These are phyloP conservation scores for Argyra leucocephala DNA, from an alignment of 2,888 invertebrate genomes.

Conservation along the genomic window DNA sequence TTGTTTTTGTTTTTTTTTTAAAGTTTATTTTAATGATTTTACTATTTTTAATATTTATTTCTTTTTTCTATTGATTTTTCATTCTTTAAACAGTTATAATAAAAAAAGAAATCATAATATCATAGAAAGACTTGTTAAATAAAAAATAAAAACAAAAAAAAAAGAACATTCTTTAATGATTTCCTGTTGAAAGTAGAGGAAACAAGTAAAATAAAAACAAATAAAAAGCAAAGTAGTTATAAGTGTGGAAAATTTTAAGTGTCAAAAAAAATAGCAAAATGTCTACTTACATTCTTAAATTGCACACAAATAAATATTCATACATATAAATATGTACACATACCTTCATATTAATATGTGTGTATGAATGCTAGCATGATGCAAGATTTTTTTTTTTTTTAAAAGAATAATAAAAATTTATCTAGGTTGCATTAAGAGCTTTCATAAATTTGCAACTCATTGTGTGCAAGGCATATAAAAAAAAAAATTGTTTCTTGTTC, in stretches of 20 bases:
- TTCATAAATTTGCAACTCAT: conserved; percentile 4
- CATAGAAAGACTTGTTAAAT: background rate
- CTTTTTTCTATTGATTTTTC: background rate
- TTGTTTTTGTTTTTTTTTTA: too few relatives aligned
- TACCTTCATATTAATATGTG: too few relatives aligned
- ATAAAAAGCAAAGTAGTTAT: background rate
- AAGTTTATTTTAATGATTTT: too few relatives aligned
- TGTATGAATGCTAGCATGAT: background rate
- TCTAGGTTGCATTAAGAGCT: background rate
- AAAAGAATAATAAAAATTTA: background rate
- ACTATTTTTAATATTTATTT: background rate
- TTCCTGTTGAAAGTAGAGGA: background rate
- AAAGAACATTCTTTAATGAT: conserved; percentile 2
- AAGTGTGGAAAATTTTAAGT: background rate
- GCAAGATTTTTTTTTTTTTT: too few relatives aligned
- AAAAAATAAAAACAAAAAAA: background rate
- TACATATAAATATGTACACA: background rate
- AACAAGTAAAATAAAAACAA: background rate
- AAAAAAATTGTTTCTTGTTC: background rate
- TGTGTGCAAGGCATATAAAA: background rate
- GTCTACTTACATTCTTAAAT: background rate
- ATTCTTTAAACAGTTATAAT: background rate
- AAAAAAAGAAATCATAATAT: background rate
- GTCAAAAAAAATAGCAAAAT: background rate
- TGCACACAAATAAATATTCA: background rate